These are phyloP conservation scores for Tapirus indicus DNA, from an alignment of 2,797 vertebrate genomes.

Conservation along the genomic window DNA sequence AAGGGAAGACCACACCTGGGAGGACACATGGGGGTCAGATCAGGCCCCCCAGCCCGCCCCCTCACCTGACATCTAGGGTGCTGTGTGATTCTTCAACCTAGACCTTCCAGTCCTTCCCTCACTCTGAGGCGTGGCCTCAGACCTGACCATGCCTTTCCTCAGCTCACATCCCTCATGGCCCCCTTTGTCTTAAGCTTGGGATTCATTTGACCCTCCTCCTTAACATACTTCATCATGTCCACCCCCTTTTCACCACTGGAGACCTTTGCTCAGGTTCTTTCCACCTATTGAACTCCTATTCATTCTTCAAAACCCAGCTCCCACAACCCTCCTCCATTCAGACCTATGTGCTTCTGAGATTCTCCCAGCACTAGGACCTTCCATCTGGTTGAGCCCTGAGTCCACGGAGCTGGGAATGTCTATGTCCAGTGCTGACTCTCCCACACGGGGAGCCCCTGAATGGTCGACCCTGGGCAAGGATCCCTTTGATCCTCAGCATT, in stretches of 20 bases:
- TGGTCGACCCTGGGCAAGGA: not conserved
- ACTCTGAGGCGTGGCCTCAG: not conserved
- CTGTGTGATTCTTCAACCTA: not conserved
- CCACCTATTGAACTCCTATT: not conserved
- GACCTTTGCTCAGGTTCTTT: not conserved
- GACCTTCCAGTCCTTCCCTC: not conserved
- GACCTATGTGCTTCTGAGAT: not conserved
- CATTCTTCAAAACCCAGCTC: conserved; percentile 46
- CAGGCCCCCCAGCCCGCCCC: not conserved
- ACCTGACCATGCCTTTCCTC: not conserved
- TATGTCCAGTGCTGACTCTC: not conserved
- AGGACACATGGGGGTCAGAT: not conserved
- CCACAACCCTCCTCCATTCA: not conserved
- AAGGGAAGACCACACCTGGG: conserved; percentile 96
- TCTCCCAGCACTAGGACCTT: not conserved
- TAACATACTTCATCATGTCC: not conserved
- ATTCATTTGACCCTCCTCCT: not conserved
- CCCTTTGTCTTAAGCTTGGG: not conserved
- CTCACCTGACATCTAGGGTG: not conserved
- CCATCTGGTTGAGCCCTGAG: not conserved
- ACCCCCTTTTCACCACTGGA: not conserved
- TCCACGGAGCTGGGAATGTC: not conserved
- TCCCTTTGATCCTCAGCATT: not conserved
- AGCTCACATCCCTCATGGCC: not conserved
- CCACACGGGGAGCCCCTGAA: not conserved